Evolutionary conservation across 2,888 invertebrate genomes (phyloP), one percentile per base, ranked within the genome.

Genomic region (Rhaphigaster nebulosa): DNA sequence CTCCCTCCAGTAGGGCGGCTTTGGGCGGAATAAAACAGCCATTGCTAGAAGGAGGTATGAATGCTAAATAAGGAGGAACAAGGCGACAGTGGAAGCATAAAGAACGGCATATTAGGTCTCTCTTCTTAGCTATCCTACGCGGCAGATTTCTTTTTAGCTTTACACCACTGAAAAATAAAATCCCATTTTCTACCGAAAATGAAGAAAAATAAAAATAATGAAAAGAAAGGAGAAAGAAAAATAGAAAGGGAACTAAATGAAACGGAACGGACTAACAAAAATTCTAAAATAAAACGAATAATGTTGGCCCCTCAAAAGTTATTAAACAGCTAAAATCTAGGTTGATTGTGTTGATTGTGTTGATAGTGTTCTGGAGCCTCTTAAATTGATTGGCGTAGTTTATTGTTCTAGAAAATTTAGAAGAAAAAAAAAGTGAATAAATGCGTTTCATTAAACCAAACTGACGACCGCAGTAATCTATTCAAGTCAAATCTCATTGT

Each of bases 11-110:
- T 45, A 84, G 84, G 84, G 84, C 41, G 84, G 84, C 84, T 84
- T 84, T 84, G 45, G 84, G n/a, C 84, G 84, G 84, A 84, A 84
- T 84, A 84, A 84, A 84, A 84, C 84, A 84, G 84, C 84, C 45
- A 84, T 84, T 84, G 84, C 84, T 41, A 84, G 84, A 84, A 84
- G 84, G 84, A 84, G 84, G 84, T 84, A 84, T 84, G 84, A 84
- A 84, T 84, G 84, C 84, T 84, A 84, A 84, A 84, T 84, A 84
- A 84, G 84, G 84, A 45, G 84, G 84, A 84, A 84, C 84, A 84
- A 84, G 84, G n/a, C 84, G 84, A 84, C 84, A 84, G 84, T 45
- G 84, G 84, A n/a, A 84, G 84, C 84, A 84, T 84, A 84, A 84
- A 84, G 84, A 84, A 84, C 84, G 84, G 84, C 84, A 84, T 84